These are phyloP conservation scores for Eristalis intricaria DNA, from an alignment of 2,888 invertebrate species.

Conservation along the genomic window DNA sequence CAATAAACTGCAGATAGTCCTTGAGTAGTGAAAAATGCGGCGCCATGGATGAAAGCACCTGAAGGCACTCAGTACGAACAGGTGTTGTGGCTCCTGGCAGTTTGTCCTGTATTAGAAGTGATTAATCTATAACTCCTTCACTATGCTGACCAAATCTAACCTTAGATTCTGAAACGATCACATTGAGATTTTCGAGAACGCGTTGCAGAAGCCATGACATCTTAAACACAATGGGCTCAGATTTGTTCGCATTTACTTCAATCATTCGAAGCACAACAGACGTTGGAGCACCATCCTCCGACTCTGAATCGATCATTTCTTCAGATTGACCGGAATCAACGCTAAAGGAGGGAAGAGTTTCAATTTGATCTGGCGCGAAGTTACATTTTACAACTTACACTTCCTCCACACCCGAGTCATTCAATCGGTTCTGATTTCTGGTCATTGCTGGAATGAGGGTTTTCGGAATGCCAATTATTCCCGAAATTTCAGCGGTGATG, in stretches of 20 bases:
- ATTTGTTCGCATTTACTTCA: conserved; percentile 31
- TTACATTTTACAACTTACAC: conserved; percentile 61
- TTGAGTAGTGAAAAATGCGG: conserved; percentile 83
- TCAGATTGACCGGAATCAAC: conserved; percentile 63
- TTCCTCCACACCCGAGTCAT: conserved; percentile 75
- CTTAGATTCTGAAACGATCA: conserved; percentile 46
- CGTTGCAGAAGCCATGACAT: conserved; percentile 85
- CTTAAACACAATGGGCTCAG: conserved; percentile 73
- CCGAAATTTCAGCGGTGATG: conserved; percentile 85
- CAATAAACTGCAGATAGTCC: conserved; percentile 84
- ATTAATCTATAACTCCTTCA: background rate
- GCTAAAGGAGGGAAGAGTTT: background rate
- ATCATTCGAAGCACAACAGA: conserved; percentile 61
- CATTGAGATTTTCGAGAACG: conserved; percentile 83
- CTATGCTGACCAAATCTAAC: conserved; percentile 9
- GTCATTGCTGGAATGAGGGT: conserved; percentile 73
- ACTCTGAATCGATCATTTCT: conserved; percentile 76
- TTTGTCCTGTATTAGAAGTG: conserved; percentile 76
- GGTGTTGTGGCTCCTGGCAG: conserved; percentile 83
- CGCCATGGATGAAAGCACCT: conserved; percentile 86
- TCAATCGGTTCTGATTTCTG: conserved; percentile 73
- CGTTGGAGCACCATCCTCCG: conserved; percentile 14
- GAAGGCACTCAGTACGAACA: conserved; percentile 89
- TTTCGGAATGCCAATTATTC: conserved; percentile 82
- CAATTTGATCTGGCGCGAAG: background rate